Conservation (phyloP, 2,888 invertebrate genomes). For the Epiblema foenella region DNA sequence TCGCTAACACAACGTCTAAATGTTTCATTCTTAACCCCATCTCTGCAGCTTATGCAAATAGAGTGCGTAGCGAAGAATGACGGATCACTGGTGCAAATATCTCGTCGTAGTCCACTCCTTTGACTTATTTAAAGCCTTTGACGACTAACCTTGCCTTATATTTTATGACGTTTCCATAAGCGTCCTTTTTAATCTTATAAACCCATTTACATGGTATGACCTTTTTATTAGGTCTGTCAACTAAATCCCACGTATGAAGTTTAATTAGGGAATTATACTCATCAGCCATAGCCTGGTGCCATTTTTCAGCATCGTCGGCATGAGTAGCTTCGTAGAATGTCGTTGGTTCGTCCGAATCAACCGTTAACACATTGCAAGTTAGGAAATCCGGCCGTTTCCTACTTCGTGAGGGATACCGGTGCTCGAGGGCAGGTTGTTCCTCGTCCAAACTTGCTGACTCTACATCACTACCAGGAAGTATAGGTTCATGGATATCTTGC, state of each 20-base stretch:
- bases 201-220: no score
- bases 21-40: constrained; percentile 3
- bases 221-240: no score
- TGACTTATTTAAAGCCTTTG: constrained; percentile 23
- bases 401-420: neutral
- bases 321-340: neutral
- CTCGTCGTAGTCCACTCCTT: constrained; percentile 19
- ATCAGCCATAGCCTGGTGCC: no score
- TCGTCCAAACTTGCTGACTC: neutral
- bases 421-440: neutral
- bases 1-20: no score
- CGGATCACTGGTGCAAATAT: constrained; percentile 12
- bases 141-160: constrained; percentile 16
- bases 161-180: neutral
- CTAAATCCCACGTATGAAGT: no score
- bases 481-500: neutral
- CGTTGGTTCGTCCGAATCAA: neutral
- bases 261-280: no score
- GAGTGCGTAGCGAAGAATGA: constrained; percentile 15
- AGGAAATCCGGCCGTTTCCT: constrained; percentile 3
- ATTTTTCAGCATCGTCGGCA: no score
- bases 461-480: neutral
- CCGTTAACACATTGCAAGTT: neutral
- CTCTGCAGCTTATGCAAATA: constrained; percentile 26
- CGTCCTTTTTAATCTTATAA: constrained; percentile 9